Evolutionary conservation across 2,113 vertebrate species (phyloP), one percentile per base, ranked within the genome.

Genomic region (Rhinopithecus roxellana): DNA sequence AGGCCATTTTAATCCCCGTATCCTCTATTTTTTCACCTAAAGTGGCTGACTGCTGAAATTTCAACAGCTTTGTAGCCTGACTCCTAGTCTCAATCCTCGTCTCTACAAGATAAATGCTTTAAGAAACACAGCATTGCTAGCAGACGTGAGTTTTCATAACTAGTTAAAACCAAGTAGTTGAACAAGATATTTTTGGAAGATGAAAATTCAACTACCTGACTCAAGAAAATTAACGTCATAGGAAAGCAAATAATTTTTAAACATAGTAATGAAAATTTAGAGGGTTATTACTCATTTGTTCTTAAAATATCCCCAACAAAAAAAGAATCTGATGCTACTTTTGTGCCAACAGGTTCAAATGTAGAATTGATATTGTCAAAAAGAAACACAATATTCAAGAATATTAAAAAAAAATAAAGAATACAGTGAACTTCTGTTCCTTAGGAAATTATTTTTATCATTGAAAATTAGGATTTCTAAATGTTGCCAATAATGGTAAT

Each of bases 371-470:
- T 96, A 97, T 78, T 84, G 85, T 96, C 92, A 94, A 96, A 96
- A 96, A 88, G 89, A 96, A 55, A 97, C 45, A 98, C 59, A 85
- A 83, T 93, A 97, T 98, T 97, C 70, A 97, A 89, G 78, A 97
- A 82, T 86, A 96, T 38, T 92, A 93, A 95, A 88, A 97, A 97
- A 97, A 52, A 96, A 70, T 48, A 95, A 81, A 97, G 32, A 55
- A 98, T 98, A 93, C 61, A 55, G 32, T 94, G 88, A 80, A 92
- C 38, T 83, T 95, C 69, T 94, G n/a, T 95, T 75, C 72, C 75
- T 92, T 97, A 95, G 90, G 0, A 83, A 96, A 67, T 88, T 88
- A 88, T 25, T 93, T 93, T 92, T 96, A 57, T 83, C 35, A 45
- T 38, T 84, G n/a, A 93, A 84, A 94, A 70, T 6, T 69, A 78